Evolutionary conservation across 2,888 invertebrate genomes (phyloP).

Genomic region (Ommatoiulus sabulosus): DNA sequence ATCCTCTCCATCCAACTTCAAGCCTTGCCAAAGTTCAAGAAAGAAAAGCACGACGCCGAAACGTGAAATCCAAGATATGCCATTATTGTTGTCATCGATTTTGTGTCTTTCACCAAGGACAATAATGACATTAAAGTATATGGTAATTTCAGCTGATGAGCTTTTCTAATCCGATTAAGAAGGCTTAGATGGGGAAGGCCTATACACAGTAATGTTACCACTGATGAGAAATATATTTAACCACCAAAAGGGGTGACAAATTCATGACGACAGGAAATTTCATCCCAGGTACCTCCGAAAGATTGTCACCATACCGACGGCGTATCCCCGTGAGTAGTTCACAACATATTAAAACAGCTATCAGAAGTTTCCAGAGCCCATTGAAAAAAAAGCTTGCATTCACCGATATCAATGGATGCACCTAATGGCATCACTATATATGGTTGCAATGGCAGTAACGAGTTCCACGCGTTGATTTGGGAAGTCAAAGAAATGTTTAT

Average conservation of each 20-base stretch:
- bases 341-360: too few species aligned
- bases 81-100: slow-evolving; percentile 45
- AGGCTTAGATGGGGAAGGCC: slow-evolving; percentile 30
- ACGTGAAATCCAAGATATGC: slow-evolving; percentile 22
- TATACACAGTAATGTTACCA: slow-evolving; percentile 41
- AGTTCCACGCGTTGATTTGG: not conserved
- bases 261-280: slow-evolving; percentile 47
- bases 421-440: not conserved
- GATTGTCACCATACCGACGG: not conserved
- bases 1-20: slow-evolving; percentile 23
- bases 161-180: slow-evolving; percentile 54
- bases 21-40: slow-evolving; percentile 14
- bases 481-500: not conserved
- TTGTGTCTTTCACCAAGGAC: slow-evolving; percentile 53
- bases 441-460: not conserved
- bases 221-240: slow-evolving; percentile 47
- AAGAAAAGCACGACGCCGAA: slow-evolving; percentile 21
- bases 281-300: slow-evolving; percentile 29
- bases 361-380: too few species aligned
- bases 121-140: slow-evolving; percentile 52
- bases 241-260: slow-evolving; percentile 41
- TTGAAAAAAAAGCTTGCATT: not conserved
- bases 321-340: not conserved
- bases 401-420: not conserved
- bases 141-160: slow-evolving; percentile 52